phyloP scores from a whole-genome alignment of 2,113 vertebrate species.

The Hippocampus barbouri region DNA sequence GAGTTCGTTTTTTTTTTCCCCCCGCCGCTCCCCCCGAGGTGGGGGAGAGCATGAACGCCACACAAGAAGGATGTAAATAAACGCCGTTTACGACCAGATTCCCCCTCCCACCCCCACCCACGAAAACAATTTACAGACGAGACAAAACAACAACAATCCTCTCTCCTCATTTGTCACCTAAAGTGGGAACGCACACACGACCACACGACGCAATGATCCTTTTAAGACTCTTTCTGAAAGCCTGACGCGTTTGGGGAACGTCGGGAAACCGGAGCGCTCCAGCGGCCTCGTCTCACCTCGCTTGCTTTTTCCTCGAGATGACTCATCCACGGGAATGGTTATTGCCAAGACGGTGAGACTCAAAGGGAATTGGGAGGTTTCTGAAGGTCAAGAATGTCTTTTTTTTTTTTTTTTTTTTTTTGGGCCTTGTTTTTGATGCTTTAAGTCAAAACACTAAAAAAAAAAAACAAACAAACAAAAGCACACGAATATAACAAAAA shows the following conservation, averaged over 20 bases:
- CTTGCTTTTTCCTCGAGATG: constrained; percentile 2
- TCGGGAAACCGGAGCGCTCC: neutral
- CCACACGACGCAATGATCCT: constrained; percentile 57
- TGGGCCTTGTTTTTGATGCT: constrained; percentile 39
- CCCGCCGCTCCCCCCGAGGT: neutral
- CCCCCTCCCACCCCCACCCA: neutral
- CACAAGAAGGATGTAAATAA: constrained; percentile 17
- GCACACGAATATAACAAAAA: neutral
- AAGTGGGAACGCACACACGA: constrained; percentile 23
- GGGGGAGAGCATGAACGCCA: constrained; percentile 9
- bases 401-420: constrained; percentile 31
- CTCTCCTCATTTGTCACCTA: constrained; percentile 12
- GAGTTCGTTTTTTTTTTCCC: neutral
- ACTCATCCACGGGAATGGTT: constrained; percentile 37
- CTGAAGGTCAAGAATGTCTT: constrained; percentile 41
- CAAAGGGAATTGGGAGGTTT: constrained; percentile 14
- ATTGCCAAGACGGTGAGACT: constrained; percentile 32
- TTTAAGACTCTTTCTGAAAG: constrained; percentile 47
- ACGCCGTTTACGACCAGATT: neutral
- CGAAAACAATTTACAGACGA: neutral
- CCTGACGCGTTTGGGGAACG: neutral
- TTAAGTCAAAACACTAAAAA: constrained; percentile 45
- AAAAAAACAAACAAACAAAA: neutral
- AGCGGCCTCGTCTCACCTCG: constrained; percentile 31
- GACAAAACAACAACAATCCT: neutral